Percentiles rank a stretch among this genome's conserved stretches.
phyloP scores from a whole-genome alignment of 2,888 invertebrate species.

The Apocheima hispidaria region DNA sequence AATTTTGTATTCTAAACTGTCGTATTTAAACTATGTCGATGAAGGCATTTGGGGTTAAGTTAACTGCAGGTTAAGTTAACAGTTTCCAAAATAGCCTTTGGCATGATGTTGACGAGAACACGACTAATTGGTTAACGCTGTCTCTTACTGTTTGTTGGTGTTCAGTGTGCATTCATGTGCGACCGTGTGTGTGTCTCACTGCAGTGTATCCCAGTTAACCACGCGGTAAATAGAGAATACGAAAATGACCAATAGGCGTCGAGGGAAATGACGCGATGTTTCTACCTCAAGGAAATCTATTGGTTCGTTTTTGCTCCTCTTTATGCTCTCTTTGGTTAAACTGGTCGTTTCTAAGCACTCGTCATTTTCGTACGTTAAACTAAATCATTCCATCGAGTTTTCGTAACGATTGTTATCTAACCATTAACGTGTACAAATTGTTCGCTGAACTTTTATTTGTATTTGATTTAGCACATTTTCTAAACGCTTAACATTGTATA shows the following conservation, averaged over 20 bases:
- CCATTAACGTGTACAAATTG: conserved; percentile 65
- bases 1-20: background rate
- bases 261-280: background rate
- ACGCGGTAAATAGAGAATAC: conserved; percentile 1
- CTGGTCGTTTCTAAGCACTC: conserved; percentile 9
- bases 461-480: conserved; percentile 45
- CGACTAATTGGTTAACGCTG: conserved; percentile 71
- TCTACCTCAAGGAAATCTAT: background rate
- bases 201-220: conserved; percentile 19
- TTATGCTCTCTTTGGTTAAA: conserved; percentile 8
- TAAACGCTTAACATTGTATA: conserved; percentile 51
- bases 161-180: conserved; percentile 79
- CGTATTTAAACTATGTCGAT: conserved; percentile 34
- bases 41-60: conserved; percentile 68
- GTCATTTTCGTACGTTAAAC: conserved; percentile 35
- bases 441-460: conserved; percentile 23
- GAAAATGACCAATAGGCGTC: conserved; percentile 12
- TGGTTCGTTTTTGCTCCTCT: background rate
- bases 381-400: conserved; percentile 51
- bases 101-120: conserved; percentile 71
- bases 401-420: conserved; percentile 52
- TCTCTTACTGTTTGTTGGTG: conserved; percentile 78
- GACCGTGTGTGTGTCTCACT: conserved; percentile 57
- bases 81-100: conserved; percentile 60
- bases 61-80: too few relatives aligned